Conservation (phyloP, 2,888 invertebrate species). For the Athalia rosae region DNA sequence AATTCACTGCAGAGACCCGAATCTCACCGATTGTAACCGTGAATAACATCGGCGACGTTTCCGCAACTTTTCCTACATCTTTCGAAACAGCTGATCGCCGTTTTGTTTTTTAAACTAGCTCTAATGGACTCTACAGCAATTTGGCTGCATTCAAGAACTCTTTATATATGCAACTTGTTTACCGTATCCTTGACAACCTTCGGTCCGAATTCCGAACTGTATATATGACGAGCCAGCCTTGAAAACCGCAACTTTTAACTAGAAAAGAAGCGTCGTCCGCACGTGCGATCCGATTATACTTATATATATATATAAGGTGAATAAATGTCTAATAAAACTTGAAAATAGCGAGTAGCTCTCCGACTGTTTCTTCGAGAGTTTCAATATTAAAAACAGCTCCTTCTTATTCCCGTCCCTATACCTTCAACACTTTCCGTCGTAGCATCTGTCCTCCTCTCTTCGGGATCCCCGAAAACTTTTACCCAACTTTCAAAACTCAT, state of each 20-base stretch:
- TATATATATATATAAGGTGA: neutral
- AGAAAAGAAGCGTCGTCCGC: too few relatives aligned
- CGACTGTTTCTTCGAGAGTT: neutral
- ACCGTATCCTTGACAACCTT: too few relatives aligned
- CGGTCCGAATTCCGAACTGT: neutral
- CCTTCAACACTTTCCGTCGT: neutral
- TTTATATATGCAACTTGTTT: neutral
- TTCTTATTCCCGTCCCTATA: neutral
- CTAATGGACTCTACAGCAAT: slow-evolving; percentile 9
- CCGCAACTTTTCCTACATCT: slow-evolving; percentile 40
- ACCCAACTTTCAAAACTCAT: slow-evolving; percentile 29
- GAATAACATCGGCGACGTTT: slow-evolving; percentile 49
- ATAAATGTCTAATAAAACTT: neutral
- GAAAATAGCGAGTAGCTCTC: neutral
- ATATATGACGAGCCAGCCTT: too few relatives aligned
- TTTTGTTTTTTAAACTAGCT: slow-evolving; percentile 6
- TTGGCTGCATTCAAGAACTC: slow-evolving; percentile 30
- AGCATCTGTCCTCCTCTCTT: neutral
- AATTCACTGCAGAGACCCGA: too few relatives aligned
- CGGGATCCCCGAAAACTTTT: neutral
- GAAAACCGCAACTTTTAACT: too few relatives aligned
- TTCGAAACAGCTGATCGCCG: neutral
- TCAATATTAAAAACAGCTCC: neutral
- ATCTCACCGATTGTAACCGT: neutral
- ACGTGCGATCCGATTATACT: too few relatives aligned